A percentile compares a stretch with the other conserved stretches of the same genome.
Conservation (phyloP, 1,140 invertebrate genomes). For the Listronotus oregonensis region DNA sequence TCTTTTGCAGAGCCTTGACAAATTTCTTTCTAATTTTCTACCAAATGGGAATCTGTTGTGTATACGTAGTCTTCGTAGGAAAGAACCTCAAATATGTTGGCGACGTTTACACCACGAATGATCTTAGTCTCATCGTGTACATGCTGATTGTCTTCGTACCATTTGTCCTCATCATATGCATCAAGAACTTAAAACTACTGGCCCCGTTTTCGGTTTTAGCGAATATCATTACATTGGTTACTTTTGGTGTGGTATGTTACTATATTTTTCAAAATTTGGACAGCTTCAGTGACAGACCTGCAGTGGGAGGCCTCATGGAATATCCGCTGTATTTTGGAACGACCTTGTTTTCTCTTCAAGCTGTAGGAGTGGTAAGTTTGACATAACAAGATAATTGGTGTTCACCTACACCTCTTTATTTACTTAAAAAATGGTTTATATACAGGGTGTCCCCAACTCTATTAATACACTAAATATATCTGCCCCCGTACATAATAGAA, state of each 20-base stretch:
- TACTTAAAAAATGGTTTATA: too few species aligned
- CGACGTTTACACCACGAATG: slow-evolving; percentile 53
- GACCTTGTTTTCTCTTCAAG: slow-evolving; percentile 84
- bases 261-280: slow-evolving; percentile 71
- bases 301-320: slow-evolving; percentile 59
- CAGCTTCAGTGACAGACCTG: slow-evolving; percentile 59
- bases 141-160: slow-evolving; percentile 67
- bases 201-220: slow-evolving; percentile 77
- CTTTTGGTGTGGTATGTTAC: slow-evolving; percentile 71
- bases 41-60: slow-evolving; percentile 87
- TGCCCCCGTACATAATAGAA: too few species aligned
- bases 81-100: slow-evolving; percentile 69
- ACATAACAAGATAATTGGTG: too few species aligned
- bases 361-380: slow-evolving; percentile 80
- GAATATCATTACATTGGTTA: slow-evolving; percentile 67
- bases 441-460: too few species aligned
- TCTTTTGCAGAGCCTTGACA: slow-evolving; percentile 62
- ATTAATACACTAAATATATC: too few species aligned
- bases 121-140: slow-evolving; percentile 52
- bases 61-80: slow-evolving; percentile 85
- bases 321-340: slow-evolving; percentile 82
- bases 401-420: too few species aligned
- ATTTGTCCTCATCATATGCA: slow-evolving; percentile 70
- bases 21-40: slow-evolving; percentile 77
- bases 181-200: slow-evolving; percentile 74